phyloP scores from a whole-genome alignment of 2,888 invertebrate species.

The Steromphala cineraria region DNA sequence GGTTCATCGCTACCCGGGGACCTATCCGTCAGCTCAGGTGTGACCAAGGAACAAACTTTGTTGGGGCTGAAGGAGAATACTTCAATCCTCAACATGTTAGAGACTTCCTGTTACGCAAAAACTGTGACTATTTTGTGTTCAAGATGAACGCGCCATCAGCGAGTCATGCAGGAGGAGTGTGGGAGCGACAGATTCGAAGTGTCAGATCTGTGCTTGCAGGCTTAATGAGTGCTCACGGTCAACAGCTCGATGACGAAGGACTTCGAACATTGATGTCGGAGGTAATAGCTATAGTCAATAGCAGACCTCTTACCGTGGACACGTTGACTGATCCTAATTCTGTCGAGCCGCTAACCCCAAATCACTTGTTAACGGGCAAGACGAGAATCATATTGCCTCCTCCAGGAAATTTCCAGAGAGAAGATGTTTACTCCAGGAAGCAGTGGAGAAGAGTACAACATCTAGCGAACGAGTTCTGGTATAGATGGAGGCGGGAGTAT shows the following conservation, averaged over 20 bases:
- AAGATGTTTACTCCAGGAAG: conserved; percentile 37
- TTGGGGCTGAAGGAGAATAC: conserved; percentile 39
- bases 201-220: conserved; percentile 38
- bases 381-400: conserved; percentile 5
- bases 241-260: conserved; percentile 30
- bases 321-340: not conserved
- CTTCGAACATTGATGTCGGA: conserved; percentile 38
- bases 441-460: conserved; percentile 44
- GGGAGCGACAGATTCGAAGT: conserved; percentile 53
- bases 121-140: conserved; percentile 32
- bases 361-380: conserved; percentile 32
- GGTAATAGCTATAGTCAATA: conserved; percentile 36
- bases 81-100: conserved; percentile 26
- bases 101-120: conserved; percentile 23
- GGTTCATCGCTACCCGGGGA: conserved; percentile 35
- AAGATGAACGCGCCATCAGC: conserved; percentile 49
- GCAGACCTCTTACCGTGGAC: conserved; percentile 34
- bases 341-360: conserved; percentile 34
- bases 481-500: conserved; percentile 44
- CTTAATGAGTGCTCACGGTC: conserved; percentile 24
- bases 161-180: conserved; percentile 53
- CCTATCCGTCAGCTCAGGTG: conserved; percentile 35
- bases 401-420: conserved; percentile 35
- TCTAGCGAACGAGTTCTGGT: conserved; percentile 47
- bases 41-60: conserved; percentile 44